Evolutionary conservation across 1,140 invertebrate genomes (phyloP).

Genomic region (Trichonephila inaurata): DNA sequence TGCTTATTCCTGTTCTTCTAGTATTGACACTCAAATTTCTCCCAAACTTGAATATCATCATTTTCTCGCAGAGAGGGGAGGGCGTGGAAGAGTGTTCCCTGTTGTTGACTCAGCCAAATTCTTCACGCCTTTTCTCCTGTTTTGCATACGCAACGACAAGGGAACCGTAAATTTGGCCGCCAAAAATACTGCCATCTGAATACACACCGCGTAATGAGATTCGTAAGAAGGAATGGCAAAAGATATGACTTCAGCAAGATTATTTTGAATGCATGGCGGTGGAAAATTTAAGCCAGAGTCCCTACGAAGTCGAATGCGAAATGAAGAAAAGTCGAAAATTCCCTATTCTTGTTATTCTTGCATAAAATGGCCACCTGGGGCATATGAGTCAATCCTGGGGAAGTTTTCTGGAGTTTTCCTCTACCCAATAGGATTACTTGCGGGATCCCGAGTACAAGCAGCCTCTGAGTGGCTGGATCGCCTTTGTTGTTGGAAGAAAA

Average conservation of each 20-base stretch:
- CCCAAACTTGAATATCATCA: constrained; percentile 69
- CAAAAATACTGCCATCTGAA: constrained; percentile 59
- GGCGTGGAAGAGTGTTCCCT: neutral
- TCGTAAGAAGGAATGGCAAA: constrained; percentile 43
- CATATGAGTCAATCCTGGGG: constrained; percentile 71
- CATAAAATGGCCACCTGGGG: constrained; percentile 76
- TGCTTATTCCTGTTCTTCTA: constrained; percentile 32
- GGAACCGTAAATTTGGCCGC: constrained; percentile 59
- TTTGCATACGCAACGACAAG: constrained; percentile 72
- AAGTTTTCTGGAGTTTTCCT: constrained; percentile 58
- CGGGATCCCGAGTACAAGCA: constrained; percentile 15
- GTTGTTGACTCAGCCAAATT: constrained; percentile 73
- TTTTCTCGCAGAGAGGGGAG: neutral
- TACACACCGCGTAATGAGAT: constrained; percentile 69
- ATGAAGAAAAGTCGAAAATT: constrained; percentile 72
- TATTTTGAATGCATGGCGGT: constrained; percentile 56
- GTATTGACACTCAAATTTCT: constrained; percentile 70
- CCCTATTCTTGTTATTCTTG: constrained; percentile 75
- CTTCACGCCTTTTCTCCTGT: constrained; percentile 60
- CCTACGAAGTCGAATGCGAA: constrained; percentile 50
- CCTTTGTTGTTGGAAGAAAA: constrained; percentile 62
- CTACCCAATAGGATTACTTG: constrained; percentile 72
- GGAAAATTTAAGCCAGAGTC: constrained; percentile 71
- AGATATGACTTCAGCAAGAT: constrained; percentile 75
- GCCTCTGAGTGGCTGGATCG: constrained; percentile 46